These are phyloP conservation scores for Colletes collaris DNA, from an alignment of 2,888 invertebrate species.

Conservation along the genomic window DNA sequence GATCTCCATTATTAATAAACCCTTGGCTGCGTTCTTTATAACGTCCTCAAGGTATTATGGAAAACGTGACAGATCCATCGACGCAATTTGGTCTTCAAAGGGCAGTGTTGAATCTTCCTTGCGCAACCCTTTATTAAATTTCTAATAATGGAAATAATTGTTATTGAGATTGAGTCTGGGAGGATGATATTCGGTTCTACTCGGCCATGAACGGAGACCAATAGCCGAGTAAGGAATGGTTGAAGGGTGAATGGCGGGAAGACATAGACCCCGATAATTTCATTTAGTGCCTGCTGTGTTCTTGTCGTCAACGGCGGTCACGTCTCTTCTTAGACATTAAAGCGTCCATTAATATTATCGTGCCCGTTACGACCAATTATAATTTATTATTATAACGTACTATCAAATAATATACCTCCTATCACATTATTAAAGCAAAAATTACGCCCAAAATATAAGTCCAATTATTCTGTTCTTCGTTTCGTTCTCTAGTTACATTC, in stretches of 20 bases:
- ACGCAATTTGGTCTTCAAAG: slow-evolving; percentile 57
- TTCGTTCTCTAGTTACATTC: too few relatives aligned
- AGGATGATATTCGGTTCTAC: slow-evolving; percentile 59
- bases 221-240: slow-evolving; percentile 48
- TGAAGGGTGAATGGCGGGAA: slow-evolving; percentile 45
- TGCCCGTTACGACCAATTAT: slow-evolving; percentile 22
- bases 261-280: slow-evolving; percentile 65
- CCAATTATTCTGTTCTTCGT: too few relatives aligned
- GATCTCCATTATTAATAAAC: slow-evolving; percentile 24
- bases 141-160: slow-evolving; percentile 81
- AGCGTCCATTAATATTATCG: slow-evolving; percentile 33
- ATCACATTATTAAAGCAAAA: neutral
- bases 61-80: slow-evolving; percentile 49
- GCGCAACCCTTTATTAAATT: slow-evolving; percentile 78
- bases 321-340: slow-evolving; percentile 14
- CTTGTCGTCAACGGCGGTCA: slow-evolving; percentile 51
- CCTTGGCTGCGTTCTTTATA: slow-evolving; percentile 34
- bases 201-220: slow-evolving; percentile 41
- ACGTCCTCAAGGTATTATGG: slow-evolving; percentile 35
- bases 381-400: neutral
- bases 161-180: slow-evolving; percentile 73
- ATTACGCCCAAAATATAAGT: neutral
- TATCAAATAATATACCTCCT: neutral
- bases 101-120: slow-evolving; percentile 41
- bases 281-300: slow-evolving; percentile 63